A percentile compares a stretch with the other conserved stretches of the same genome.
Conservation (phyloP, 2,888 invertebrate species). For the Drosophila atroscutellata region DNA sequence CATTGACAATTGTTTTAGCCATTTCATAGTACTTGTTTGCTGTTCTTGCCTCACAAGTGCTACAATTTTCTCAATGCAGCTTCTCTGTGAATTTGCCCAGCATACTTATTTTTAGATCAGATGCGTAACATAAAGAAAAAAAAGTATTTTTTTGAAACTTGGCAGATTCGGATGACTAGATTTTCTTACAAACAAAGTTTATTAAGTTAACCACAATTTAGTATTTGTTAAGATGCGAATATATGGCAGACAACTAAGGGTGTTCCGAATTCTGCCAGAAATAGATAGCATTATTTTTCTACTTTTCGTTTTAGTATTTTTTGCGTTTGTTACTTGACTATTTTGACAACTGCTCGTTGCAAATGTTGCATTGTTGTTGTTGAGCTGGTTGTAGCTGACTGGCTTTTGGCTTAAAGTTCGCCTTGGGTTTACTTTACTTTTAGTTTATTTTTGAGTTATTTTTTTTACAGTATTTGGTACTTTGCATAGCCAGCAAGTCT, state of each 20-base stretch:
- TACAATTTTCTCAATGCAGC: conserved; percentile 29
- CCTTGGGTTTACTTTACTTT: conserved; percentile 30
- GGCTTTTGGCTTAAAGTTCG: conserved; percentile 71
- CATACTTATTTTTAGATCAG: not conserved
- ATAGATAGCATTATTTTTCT: not conserved
- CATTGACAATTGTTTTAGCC: conserved; percentile 77
- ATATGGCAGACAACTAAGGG: not conserved
- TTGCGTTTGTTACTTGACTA: conserved; percentile 19
- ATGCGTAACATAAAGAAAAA: not conserved
- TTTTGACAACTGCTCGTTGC: conserved; percentile 63
- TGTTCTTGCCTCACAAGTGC: conserved; percentile 23
- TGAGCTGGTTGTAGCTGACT: conserved; percentile 54
- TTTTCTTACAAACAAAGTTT: not conserved
- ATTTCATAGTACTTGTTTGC: conserved; percentile 58
- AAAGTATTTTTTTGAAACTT: not conserved
- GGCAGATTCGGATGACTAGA: not conserved
- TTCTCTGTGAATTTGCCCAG: conserved; percentile 19
- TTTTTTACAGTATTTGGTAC: conserved; percentile 27
- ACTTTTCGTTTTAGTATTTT: conserved; percentile 14
- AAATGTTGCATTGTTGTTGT: conserved; percentile 41
- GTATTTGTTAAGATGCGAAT: not conserved
- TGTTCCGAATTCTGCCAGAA: not conserved
- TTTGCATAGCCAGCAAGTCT: conserved; percentile 75
- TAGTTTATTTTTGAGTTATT: conserved; percentile 10
- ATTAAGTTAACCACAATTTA: not conserved